Base-by-base conservation (phyloP, 1,140 invertebrate genomes). In the Lasaia peninsularis region DNA sequence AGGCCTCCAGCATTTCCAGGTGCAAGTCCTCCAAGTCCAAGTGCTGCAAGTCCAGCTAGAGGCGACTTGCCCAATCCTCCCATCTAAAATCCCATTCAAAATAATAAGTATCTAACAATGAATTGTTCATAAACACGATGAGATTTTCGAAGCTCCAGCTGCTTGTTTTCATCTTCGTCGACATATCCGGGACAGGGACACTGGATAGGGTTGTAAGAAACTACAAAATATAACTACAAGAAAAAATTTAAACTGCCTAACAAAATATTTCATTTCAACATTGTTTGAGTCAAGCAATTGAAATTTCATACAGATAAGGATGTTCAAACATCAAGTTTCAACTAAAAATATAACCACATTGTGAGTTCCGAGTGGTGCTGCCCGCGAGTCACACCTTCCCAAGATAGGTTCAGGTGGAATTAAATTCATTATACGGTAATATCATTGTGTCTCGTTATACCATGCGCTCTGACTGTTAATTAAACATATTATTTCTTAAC, bases 61-160 rank as follows among this genome's bases (percentile, higher is more conserved):
- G 96, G 96, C 83, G 94, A 96, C 80, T 95, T 96, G 65, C 94
- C 94, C 69, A 97, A 91, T 61, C 94, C 94, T 58, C 92, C 92
- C 90, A 96, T 94, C 94, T 96, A 93, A 69, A 94, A 54, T 55
- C 8, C 4, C 51, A 53, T 33, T 58, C 21, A 2, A 16, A 62
- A 50, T 50, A 53, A 31, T 18, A 14, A 28, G 16, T 44, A 44
- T 4, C 0, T n/a, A 35, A 6, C 24, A 6, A 28, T 2, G 8
- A 4, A 28, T 28, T 28, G 37, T 44, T 44, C 14, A 44, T 11
- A 20, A 9, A 18, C 18, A 44, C 18, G 12, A 44, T 10, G 18
- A 11, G 37, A 10, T 18, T 20, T 61, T 56, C 60, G 56, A 63
- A 86, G 83, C 86, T 78, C 79, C 86, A 88, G 75, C 86, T 86